These are phyloP conservation scores for Mesembrinibis cayennensis DNA, from an alignment of 2,113 vertebrate species.

Conservation along the genomic window DNA sequence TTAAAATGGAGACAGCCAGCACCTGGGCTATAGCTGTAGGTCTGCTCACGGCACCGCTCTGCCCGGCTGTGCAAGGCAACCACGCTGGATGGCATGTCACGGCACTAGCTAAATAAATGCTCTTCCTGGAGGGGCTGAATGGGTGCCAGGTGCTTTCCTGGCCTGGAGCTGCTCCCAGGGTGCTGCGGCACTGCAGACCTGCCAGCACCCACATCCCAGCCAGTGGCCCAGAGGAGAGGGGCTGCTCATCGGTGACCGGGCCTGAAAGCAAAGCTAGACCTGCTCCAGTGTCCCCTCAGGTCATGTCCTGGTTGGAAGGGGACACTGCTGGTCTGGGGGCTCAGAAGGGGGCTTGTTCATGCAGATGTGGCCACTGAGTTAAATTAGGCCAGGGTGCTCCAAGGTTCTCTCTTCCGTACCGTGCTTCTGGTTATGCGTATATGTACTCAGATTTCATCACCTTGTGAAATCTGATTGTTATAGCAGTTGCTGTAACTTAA, in stretches of 20 bases:
- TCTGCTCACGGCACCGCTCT: not conserved
- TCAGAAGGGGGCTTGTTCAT: not conserved
- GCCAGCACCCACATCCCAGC: too few species aligned
- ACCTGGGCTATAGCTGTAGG: rapidly evolving
- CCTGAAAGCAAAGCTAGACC: not conserved
- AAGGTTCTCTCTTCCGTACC: not conserved
- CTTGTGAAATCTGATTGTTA: rapidly evolving
- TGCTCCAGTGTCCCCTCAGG: not conserved
- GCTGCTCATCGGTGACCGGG: not conserved
- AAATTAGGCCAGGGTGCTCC: not conserved
- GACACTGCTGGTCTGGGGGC: not conserved
- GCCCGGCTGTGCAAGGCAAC: not conserved
- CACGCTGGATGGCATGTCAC: not conserved
- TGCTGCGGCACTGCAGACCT: not conserved
- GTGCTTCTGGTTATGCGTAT: rapidly evolving
- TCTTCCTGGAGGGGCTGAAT: not conserved
- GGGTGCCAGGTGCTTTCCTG: not conserved
- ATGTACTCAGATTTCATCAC: not conserved
- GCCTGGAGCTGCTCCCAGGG: not conserved
- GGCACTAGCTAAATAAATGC: rapidly evolving
- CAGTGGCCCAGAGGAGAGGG: not conserved
- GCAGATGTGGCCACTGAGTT: not conserved
- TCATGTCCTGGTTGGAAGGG: not conserved
- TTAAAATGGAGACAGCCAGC: not conserved
- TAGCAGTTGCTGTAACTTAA: not conserved